Evolutionary conservation across 30 jellyfish, hydroid and myxozoan species (phyloP), one percentile per base, ranked within the genome.

Genomic region (Clytia hemisphaerica): DNA sequence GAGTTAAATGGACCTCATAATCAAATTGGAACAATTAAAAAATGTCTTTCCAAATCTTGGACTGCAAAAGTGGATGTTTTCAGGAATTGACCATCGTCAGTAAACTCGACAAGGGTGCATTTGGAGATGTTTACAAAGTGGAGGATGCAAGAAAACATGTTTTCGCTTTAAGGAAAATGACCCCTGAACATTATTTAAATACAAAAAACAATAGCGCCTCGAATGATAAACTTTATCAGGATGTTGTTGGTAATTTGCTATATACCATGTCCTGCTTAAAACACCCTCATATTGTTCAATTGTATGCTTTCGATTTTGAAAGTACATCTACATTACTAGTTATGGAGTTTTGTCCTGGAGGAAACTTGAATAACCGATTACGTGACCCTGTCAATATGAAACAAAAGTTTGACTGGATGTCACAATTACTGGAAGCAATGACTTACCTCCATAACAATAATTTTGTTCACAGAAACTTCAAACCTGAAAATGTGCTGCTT

Each of bases 331-430:
- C 73, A 15, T 58, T 37, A 34, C 58, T 79, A 29, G 83, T 79
- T 21, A 40, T 79, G 80, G 93, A 79, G 38, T 79, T 53, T 37
- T 79, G 93, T 61, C 69, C 51, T 0, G 74, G 79, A 58, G 93
- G 93, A 15, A 79, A 63, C 14, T 67, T 79, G 30, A 79, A 79
- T 60, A 51, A 21, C 2, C 68, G 44, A 38, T 60, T 79, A 0
- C 16, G 42, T 10, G 16, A n/a, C 25, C 62, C 72, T 10, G 16
- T 79, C 4, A 49, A 22, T 68, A 68, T 48, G 12, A 22, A 57
- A 7, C n/a, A 35, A 0, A 27, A 45, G 58, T 53, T 57, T 16
- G 70, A 73, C 10, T 79, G 93, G 93, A 69, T 79, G 84, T 73
- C 50, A 28, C 84, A 67, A 36, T 37, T 79, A n/a, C 73, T 84